These are phyloP conservation scores for Erebia aethiops DNA, from an alignment of 2,888 invertebrate genomes.

Conservation along the genomic window DNA sequence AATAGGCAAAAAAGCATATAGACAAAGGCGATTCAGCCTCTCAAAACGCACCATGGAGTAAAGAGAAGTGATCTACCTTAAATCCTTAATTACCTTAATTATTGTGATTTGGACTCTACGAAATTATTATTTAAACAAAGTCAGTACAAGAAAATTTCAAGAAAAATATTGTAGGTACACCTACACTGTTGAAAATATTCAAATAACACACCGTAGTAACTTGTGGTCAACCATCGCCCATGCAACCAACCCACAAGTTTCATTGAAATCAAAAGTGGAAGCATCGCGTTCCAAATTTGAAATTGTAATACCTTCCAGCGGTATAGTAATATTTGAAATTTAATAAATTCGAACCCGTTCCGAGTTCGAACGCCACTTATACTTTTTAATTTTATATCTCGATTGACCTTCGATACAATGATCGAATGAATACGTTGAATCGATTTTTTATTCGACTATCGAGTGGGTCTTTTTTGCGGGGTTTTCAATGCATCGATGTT, in stretches of 20 bases:
- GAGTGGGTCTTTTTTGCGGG: conserved; percentile 39
- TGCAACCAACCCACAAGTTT: conserved; percentile 9
- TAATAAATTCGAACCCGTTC: conserved; percentile 70
- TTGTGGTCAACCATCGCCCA: conserved; percentile 12
- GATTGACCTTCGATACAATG: conserved; percentile 75
- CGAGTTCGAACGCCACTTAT: conserved; percentile 71
- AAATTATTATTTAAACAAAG: no score
- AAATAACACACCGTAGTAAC: conserved; percentile 8
- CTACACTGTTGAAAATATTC: background rate
- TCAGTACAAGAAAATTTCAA: background rate
- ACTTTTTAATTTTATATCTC: conserved; percentile 81
- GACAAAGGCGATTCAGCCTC: no score
- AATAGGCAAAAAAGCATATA: no score
- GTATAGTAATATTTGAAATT: conserved; percentile 77
- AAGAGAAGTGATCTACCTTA: no score
- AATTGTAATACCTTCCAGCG: conserved; percentile 72
- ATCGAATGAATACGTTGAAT: conserved; percentile 72
- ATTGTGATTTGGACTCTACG: no score
- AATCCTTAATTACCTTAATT: background rate
- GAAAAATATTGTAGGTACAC: background rate
- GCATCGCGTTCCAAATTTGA: conserved; percentile 64
- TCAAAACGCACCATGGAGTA: no score
- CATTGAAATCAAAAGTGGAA: conserved; percentile 59
- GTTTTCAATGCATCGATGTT: conserved; percentile 36
- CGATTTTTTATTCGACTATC: conserved; percentile 50